These are phyloP conservation scores for Acrossocheilus wenchowensis DNA, from an alignment of 2,797 vertebrate genomes.

Conservation along the genomic window DNA sequence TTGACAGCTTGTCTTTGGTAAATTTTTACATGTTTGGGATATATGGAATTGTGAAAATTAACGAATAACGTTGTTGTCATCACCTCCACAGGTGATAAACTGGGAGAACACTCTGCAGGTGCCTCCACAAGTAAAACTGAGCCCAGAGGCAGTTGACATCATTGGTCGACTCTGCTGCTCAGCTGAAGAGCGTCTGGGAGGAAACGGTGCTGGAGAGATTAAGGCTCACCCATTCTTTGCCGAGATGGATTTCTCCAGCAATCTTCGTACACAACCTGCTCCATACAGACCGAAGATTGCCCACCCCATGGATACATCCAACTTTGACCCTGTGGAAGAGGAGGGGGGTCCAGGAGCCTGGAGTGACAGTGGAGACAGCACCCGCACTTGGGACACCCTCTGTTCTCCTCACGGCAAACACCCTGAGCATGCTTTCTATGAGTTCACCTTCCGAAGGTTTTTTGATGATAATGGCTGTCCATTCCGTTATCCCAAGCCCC, in stretches of 20 bases:
- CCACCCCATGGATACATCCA: slow-evolving; percentile 98
- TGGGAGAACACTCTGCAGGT: slow-evolving; percentile 98
- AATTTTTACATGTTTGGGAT: neutral
- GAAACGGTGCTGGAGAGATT: slow-evolving; percentile 92
- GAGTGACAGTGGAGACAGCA: slow-evolving; percentile 89
- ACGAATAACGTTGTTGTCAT: neutral
- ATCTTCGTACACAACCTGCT: slow-evolving; percentile 92
- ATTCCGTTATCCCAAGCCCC: slow-evolving; percentile 93
- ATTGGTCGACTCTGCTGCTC: slow-evolving; percentile 94
- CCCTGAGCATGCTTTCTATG: slow-evolving; percentile 97
- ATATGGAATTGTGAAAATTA: neutral
- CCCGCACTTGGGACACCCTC: slow-evolving; percentile 87
- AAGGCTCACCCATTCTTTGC: slow-evolving; percentile 94
- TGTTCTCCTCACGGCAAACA: slow-evolving; percentile 87
- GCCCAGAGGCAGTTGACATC: slow-evolving; percentile 91
- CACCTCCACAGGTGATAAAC: slow-evolving; percentile 88
- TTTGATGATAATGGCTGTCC: slow-evolving; percentile 98
- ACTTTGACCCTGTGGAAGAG: slow-evolving; percentile 97
- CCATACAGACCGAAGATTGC: slow-evolving; percentile 95
- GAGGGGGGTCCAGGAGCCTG: slow-evolving; percentile 85
- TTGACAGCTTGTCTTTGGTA: neutral
- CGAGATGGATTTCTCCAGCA: slow-evolving; percentile 90
- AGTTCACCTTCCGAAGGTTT: slow-evolving; percentile 98
- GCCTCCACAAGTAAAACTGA: slow-evolving; percentile 92
- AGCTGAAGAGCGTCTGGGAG: slow-evolving; percentile 89